These are phyloP conservation scores for Gobionotothen gibberifrons DNA, from an alignment of 2,797 vertebrate species.

Conservation along the genomic window DNA sequence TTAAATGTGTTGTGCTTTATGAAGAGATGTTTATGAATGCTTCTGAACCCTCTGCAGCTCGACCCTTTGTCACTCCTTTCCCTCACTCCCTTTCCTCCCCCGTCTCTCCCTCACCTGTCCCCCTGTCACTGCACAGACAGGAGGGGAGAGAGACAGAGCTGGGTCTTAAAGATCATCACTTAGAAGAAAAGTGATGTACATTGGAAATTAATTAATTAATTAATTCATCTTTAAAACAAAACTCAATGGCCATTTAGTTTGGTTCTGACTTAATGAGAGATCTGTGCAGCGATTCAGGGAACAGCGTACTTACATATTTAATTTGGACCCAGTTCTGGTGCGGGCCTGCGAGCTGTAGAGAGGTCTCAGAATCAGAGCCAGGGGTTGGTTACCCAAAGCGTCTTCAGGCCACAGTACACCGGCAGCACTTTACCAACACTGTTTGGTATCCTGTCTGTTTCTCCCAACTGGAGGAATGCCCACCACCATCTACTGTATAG, in stretches of 20 bases:
- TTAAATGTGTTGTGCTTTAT: constrained; percentile 49
- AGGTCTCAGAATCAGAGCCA: constrained; percentile 56
- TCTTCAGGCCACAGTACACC: constrained; percentile 35
- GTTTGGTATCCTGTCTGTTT: too few relatives aligned
- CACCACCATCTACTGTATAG: too few relatives aligned
- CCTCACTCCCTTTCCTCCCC: constrained; percentile 40
- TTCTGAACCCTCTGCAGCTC: constrained; percentile 77
- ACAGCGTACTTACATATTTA: background rate
- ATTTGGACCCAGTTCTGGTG: constrained; percentile 71
- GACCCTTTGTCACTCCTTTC: constrained; percentile 27
- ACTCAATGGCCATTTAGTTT: background rate
- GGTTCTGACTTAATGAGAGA: background rate
- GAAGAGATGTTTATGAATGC: constrained; percentile 48
- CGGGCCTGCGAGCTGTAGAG: constrained; percentile 65
- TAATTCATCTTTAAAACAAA: background rate
- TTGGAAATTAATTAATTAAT: background rate
- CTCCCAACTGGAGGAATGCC: too few relatives aligned
- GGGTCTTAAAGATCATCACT: constrained; percentile 51
- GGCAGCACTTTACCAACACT: background rate
- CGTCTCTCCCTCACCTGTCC: constrained; percentile 24
- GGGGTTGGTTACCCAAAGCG: constrained; percentile 61
- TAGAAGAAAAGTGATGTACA: background rate
- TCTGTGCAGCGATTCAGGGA: background rate
- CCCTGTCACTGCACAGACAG: constrained; percentile 46
- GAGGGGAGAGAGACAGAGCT: constrained; percentile 67